Evolutionary conservation across 2,888 invertebrate genomes (phyloP).

Genomic region (Litoditis marina): DNA sequence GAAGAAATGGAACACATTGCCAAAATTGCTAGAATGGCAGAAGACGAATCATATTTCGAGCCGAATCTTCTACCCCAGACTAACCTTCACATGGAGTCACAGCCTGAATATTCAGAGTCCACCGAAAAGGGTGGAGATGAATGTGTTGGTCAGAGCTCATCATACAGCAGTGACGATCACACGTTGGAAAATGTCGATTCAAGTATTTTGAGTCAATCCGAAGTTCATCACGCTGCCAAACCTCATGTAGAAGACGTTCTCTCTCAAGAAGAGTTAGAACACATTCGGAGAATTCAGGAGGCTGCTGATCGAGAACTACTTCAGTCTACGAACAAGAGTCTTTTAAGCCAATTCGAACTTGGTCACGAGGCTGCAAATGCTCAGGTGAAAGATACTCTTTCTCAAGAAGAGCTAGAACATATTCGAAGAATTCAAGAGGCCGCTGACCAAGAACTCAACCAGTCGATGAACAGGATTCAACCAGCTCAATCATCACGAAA

Average conservation of each 20-base stretch:
- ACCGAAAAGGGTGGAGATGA: too few species aligned
- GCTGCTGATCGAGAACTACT: conserved; percentile 15
- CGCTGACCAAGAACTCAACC: conserved; percentile 3
- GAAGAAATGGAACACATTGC: conserved; percentile 24
- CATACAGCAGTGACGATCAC: too few species aligned
- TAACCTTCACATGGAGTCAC: too few species aligned
- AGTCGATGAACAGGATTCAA: not conserved
- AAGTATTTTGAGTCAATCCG: too few species aligned
- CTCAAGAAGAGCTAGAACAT: conserved; percentile 28
- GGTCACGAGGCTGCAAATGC: not conserved
- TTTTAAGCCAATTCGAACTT: not conserved
- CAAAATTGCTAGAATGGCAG: conserved; percentile 11
- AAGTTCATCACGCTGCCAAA: too few species aligned
- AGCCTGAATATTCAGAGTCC: not conserved
- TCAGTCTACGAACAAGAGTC: conserved; percentile 1
- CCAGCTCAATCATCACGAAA: not conserved
- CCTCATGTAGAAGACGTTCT: too few species aligned
- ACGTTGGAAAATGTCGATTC: too few species aligned
- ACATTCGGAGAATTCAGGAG: conserved; percentile 24
- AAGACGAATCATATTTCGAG: not conserved
- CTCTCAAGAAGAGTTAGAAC: conserved; percentile 40
- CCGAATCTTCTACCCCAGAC: too few species aligned
- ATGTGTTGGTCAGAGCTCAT: too few species aligned
- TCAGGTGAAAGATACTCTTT: conserved; percentile 12
- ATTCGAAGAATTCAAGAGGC: conserved; percentile 11